A percentile compares a stretch with the other conserved stretches of the same genome.
Conservation (phyloP, 2,888 invertebrate genomes). For the Cepaea hortensis region DNA sequence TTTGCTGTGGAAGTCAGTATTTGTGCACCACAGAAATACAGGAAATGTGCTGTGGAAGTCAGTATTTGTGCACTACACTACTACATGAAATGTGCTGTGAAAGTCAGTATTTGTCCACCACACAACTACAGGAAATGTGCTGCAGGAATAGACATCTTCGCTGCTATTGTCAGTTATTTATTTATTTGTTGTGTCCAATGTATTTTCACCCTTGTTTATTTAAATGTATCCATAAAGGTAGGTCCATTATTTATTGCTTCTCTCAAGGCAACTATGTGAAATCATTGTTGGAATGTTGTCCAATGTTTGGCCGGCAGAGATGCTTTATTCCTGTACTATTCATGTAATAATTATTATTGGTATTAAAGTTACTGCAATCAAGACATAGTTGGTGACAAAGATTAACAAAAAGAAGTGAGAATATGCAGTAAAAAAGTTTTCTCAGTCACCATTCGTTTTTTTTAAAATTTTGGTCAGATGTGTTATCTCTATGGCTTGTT, state of each 20-base stretch:
- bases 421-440: conserved; percentile 50
- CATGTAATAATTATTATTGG: conserved; percentile 25
- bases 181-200: neutral
- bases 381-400: conserved; percentile 47
- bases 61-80: too few species aligned
- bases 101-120: too few species aligned
- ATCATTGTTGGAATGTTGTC: conserved; percentile 36
- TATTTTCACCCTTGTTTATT: neutral
- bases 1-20: too few species aligned
- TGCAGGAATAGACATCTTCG: too few species aligned
- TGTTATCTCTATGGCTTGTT: too few species aligned
- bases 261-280: conserved; percentile 34
- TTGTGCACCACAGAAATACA: too few species aligned
- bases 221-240: neutral
- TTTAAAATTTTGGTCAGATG: too few species aligned
- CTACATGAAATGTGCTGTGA: too few species aligned
- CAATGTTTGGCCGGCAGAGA: conserved; percentile 44
- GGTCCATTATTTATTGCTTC: conserved; percentile 35
- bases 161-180: too few species aligned
- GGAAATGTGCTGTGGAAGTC: too few species aligned
- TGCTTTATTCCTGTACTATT: conserved; percentile 47
- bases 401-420: conserved; percentile 48
- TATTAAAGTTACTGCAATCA: conserved; percentile 41
- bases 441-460: conserved; percentile 27
- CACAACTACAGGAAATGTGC: too few species aligned